Evolutionary conservation across 2,797 vertebrate species (phyloP), one percentile per base, ranked within the genome.

Genomic region (Sphenodon punctatus): DNA sequence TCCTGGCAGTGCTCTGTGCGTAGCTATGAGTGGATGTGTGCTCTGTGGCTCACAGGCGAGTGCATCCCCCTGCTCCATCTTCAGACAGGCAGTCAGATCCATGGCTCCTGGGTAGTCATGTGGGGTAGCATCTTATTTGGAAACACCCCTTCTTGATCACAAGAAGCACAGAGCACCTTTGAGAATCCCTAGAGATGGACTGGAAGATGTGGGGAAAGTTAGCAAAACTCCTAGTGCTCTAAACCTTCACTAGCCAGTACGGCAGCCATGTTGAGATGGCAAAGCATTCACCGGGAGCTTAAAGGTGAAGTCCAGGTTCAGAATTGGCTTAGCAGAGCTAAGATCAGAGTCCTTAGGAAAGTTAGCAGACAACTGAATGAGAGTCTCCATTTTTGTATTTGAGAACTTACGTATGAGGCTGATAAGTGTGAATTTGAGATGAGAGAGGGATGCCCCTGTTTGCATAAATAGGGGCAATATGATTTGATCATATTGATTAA

Each of bases 301-400:
- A 30, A 25, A 13, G 48, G 34, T 34, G 17, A 53, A 32, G 19
- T 30, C 17, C 9, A 56, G 27, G 17, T 30, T 19, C 27, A 56
- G 17, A n/a, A 14, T 48, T 51, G 51, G 48, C 48, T 51, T 51
- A 27, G 48, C 13, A 56, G 53, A 34, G 15, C 9, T 32, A 4
- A 0, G 7, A 59, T 30, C 0, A 2, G 27, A 4, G 0, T 7
- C 6, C 11, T 11, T 2, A 0, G 1, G n/a, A n/a, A n/a, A n/a
- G n/a, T n/a, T n/a, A n/a, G n/a, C 7, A 7, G 25, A 14, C 51
- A 16, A 51, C 25, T n/a, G 8, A 51, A 49, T 2, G 69, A 34
- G 30, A 56, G 65, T 39, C 85, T 13, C 2, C 43, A 36, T n/a
- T 0, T 0, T 1, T 4, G 8, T 2, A 39, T 39, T 11, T n/a